phyloP scores from a whole-genome alignment of 2,797 vertebrate genomes.

The Distichodus sexfasciatus region DNA sequence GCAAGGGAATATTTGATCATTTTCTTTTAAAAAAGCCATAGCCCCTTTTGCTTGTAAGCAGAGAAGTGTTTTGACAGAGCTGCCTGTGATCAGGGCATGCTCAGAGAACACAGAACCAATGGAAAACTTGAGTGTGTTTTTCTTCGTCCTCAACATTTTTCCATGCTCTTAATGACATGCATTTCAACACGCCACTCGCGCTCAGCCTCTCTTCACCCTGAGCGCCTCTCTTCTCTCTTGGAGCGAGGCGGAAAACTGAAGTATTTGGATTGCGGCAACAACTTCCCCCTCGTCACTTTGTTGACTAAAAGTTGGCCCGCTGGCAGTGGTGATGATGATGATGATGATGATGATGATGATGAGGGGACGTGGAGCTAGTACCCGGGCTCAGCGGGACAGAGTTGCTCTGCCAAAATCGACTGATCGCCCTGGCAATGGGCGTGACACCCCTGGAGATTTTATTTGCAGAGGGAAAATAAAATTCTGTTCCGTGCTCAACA shows the following conservation, averaged over 20 bases:
- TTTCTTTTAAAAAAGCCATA: conserved; percentile 40
- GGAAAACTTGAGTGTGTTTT: conserved; percentile 43
- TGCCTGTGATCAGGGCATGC: conserved; percentile 54
- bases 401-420: no score
- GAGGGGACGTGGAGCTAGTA: no score
- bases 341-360: no score
- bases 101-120: conserved; percentile 47
- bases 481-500: no score
- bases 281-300: not conserved
- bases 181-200: not conserved
- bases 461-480: no score
- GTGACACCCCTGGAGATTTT: no score
- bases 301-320: not conserved
- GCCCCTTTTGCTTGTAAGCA: conserved; percentile 34
- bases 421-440: no score
- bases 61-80: conserved; percentile 41
- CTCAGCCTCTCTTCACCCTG: conserved; percentile 23
- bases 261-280: not conserved
- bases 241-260: not conserved
- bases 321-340: not conserved
- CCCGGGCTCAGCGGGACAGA: no score
- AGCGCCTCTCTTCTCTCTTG: conserved; percentile 50
- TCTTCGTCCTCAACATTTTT: not conserved
- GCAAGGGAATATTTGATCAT: conserved; percentile 57
- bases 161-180: not conserved